These are phyloP conservation scores for Hippopotamus amphibius DNA, from an alignment of 2,113 vertebrate species.

Conservation along the genomic window DNA sequence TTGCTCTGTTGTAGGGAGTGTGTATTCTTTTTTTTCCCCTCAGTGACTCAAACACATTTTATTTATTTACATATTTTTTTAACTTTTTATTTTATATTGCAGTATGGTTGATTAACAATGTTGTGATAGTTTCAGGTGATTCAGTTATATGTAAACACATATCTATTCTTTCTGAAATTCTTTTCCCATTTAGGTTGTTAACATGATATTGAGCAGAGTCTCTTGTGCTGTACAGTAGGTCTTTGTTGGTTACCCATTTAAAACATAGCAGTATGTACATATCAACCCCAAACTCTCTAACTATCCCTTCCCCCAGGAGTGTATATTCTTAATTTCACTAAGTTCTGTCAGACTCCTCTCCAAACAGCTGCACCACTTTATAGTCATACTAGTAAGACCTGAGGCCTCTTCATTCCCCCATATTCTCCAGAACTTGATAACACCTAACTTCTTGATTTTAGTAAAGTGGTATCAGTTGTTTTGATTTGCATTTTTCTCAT, in stretches of 20 bases:
- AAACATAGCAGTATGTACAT: background rate
- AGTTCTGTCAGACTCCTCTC: background rate
- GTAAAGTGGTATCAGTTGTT: background rate
- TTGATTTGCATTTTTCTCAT: background rate
- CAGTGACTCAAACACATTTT: too few species aligned
- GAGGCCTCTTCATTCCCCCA: background rate
- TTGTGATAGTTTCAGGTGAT: background rate
- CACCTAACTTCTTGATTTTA: background rate
- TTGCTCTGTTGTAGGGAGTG: fast-evolving
- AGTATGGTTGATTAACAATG: background rate
- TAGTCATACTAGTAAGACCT: background rate
- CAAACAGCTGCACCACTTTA: background rate
- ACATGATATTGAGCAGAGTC: background rate
- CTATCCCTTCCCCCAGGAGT: background rate
- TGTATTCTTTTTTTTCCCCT: too few species aligned
- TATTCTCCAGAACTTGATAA: background rate
- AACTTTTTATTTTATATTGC: background rate
- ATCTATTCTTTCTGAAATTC: background rate
- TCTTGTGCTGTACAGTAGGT: background rate
- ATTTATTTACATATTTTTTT: too few species aligned
- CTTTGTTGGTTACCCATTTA: background rate
- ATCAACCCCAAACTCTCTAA: background rate
- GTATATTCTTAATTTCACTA: background rate
- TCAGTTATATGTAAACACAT: background rate
- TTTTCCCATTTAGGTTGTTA: background rate